Evolutionary conservation across 2,113 vertebrate species (phyloP).

Genomic region (cat (Felis catus)): F.catus_Fca126_mat1.0 CM031414.1:125883501-125884000

Average conservation of each 20-base stretch:
- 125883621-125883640: not conserved
- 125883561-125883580: not conserved
- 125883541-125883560: not conserved
- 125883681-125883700: not conserved
- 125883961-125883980: not conserved
- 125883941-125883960: too few species aligned
- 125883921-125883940: not conserved
- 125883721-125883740: not conserved
- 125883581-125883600: not conserved
- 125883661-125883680: not conserved
- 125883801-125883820: not conserved
- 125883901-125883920: not conserved
- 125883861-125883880: not conserved
- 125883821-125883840: not conserved
- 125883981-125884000: not conserved
- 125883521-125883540: not conserved
- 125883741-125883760: not conserved
- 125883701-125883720: not conserved
- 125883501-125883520: not conserved
- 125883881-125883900: not conserved
- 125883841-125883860: too few species aligned
- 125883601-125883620: not conserved
- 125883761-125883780: not conserved
- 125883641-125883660: not conserved
- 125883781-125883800: not conserved